phyloP scores from a whole-genome alignment of 1,140 invertebrate species.

The Aphelinus atriplicis region DNA sequence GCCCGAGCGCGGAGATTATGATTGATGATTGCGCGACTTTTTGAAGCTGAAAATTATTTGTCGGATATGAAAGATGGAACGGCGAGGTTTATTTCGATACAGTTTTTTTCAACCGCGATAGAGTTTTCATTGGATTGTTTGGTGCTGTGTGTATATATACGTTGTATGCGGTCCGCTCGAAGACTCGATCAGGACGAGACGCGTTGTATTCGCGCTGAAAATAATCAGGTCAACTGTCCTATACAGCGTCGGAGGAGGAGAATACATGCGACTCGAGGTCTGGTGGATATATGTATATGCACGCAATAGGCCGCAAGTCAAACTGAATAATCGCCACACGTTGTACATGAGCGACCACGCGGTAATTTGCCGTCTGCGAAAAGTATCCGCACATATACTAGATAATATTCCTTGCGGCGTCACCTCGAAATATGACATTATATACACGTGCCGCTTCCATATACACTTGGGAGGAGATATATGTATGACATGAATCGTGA shows the following conservation, averaged over 20 bases:
- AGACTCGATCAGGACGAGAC: too few relatives aligned
- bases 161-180: too few relatives aligned
- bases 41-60: too few relatives aligned
- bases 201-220: neutral
- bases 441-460: neutral
- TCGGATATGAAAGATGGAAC: too few relatives aligned
- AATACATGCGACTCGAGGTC: constrained; percentile 7
- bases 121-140: too few relatives aligned
- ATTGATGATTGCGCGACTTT: too few relatives aligned
- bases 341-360: neutral
- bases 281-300: neutral
- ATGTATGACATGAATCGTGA: neutral
- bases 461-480: neutral
- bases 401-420: constrained; percentile 16
- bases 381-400: constrained; percentile 11
- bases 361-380: constrained; percentile 15
- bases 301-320: constrained; percentile 5
- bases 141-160: too few relatives aligned
- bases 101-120: too few relatives aligned
- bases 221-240: constrained; percentile 12
- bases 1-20: too few relatives aligned
- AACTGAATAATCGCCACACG: constrained; percentile 37
- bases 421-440: constrained; percentile 1
- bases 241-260: neutral
- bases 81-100: too few relatives aligned